These are phyloP conservation scores for Aegypius monachus DNA, from an alignment of 2,113 vertebrate species.

Conservation along the genomic window DNA sequence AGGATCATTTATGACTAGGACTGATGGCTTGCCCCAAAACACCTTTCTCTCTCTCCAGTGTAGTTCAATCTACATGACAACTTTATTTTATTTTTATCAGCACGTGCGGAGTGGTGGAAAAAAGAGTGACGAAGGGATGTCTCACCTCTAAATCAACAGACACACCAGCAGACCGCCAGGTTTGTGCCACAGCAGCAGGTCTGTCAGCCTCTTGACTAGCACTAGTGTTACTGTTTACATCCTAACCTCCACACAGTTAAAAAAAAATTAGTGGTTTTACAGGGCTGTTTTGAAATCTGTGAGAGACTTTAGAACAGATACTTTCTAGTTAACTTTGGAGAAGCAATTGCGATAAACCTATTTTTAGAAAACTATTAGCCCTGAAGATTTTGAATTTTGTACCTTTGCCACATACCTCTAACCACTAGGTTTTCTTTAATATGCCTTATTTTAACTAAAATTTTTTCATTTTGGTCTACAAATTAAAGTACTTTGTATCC, in stretches of 20 bases:
- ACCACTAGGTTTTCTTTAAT: neutral
- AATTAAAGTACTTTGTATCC: neutral
- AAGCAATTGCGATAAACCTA: neutral
- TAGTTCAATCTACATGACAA: neutral
- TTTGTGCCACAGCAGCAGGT: neutral
- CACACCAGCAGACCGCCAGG: neutral
- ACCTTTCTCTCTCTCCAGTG: neutral
- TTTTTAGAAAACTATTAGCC: neutral
- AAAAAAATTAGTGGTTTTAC: neutral
- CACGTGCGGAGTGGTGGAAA: neutral
- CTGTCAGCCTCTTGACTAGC: neutral
- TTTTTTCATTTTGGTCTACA: neutral
- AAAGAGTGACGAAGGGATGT: neutral
- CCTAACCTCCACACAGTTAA: neutral
- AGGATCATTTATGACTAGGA: neutral
- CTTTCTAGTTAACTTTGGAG: neutral
- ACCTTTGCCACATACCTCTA: neutral
- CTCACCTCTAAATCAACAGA: neutral
- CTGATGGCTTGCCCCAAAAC: neutral
- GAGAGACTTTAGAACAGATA: neutral
- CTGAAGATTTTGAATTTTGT: neutral
- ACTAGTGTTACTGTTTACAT: neutral
- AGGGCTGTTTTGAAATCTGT: neutral
- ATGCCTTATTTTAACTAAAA: neutral
- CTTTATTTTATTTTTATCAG: neutral